phyloP scores from a whole-genome alignment of 2,113 vertebrate genomes.

The Sinocyclocheilus anophthalmus region DNA sequence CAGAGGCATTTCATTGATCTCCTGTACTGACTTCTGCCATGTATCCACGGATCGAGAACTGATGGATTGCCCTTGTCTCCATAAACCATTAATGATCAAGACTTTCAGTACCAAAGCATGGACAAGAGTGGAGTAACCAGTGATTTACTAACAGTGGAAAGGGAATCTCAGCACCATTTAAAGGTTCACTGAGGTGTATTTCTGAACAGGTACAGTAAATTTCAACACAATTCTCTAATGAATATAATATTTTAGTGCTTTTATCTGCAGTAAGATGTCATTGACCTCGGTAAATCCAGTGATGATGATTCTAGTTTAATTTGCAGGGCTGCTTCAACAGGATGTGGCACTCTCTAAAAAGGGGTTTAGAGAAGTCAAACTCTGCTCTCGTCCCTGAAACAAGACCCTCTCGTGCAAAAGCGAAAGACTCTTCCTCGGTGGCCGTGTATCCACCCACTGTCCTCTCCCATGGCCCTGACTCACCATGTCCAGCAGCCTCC shows the following conservation, averaged over 20 bases:
- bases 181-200: background rate
- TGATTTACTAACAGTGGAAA: slow-evolving; percentile 32
- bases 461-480: slow-evolving; percentile 64
- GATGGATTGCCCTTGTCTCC: slow-evolving; percentile 55
- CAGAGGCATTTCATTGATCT: slow-evolving; percentile 50
- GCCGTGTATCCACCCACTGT: slow-evolving; percentile 62
- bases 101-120: slow-evolving; percentile 28
- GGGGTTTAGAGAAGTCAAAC: slow-evolving; percentile 38
- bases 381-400: slow-evolving; percentile 33
- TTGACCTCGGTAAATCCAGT: background rate
- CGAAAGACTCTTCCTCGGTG: slow-evolving; percentile 6
- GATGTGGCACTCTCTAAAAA: slow-evolving; percentile 4
- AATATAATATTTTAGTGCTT: background rate
- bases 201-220: background rate
- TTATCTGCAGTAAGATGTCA: background rate
- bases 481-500: slow-evolving; percentile 68
- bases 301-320: background rate
- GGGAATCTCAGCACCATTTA: background rate
- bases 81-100: slow-evolving; percentile 39
- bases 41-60: slow-evolving; percentile 35
- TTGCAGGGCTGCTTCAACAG: background rate
- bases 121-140: slow-evolving; percentile 8
- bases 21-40: slow-evolving; percentile 36
- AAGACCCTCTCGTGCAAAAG: slow-evolving; percentile 40
- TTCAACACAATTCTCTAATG: background rate